These are phyloP conservation scores for Poecile montanus DNA, from an alignment of 2,797 vertebrate species.

Conservation along the genomic window DNA sequence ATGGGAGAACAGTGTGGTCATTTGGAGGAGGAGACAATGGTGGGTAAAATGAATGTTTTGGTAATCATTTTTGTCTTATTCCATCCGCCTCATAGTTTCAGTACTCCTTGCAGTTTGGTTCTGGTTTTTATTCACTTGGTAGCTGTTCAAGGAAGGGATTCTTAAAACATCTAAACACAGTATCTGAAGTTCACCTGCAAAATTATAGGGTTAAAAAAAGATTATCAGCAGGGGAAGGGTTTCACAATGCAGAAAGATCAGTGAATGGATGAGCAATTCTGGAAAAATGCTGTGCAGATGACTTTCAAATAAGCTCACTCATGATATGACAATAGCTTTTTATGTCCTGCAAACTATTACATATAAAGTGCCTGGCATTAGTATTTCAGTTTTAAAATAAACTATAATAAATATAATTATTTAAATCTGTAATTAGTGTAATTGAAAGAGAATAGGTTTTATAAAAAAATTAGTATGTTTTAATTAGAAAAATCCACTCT, in stretches of 20 bases:
- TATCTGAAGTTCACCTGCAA: neutral
- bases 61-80: neutral
- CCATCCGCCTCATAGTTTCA: neutral
- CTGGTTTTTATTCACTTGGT: neutral
- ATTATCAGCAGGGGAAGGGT: neutral
- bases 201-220: neutral
- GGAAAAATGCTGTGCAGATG: neutral
- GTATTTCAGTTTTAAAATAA: neutral
- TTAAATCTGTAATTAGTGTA: neutral
- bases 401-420: neutral
- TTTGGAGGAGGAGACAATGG: conserved; percentile 87
- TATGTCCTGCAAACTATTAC: neutral
- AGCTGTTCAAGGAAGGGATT: neutral
- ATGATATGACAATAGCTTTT: neutral
- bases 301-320: neutral
- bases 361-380: neutral
- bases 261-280: neutral
- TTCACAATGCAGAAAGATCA: neutral
- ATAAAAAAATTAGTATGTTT: neutral
- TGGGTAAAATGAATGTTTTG: conserved; percentile 45
- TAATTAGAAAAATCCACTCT: neutral
- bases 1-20: conserved; percentile 84
- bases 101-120: neutral
- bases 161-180: neutral
- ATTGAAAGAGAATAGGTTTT: neutral